A percentile compares a stretch with the other conserved stretches of the same genome.
These are phyloP conservation scores for Pseudomyrmex sp. DNA, from an alignment of 1,140 invertebrate genomes.

Conservation along the genomic window DNA sequence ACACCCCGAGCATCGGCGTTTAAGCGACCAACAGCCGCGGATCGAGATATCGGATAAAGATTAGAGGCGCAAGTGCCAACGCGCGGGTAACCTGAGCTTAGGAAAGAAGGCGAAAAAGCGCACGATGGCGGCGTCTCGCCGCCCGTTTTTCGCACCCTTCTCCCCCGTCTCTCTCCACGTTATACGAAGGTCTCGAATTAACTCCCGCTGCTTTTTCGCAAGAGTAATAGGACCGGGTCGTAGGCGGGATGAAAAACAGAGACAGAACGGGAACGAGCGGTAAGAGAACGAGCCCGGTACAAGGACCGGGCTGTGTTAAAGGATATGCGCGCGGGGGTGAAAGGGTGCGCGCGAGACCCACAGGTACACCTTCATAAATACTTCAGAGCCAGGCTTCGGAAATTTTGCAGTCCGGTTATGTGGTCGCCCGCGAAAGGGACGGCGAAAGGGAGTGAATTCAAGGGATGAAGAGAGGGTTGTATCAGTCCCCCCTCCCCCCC, in stretches of 20 bases:
- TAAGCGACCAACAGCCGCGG: constrained; percentile 64
- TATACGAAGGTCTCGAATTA: constrained; percentile 59
- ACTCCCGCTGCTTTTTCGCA: constrained; percentile 59
- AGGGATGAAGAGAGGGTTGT: constrained; percentile 44
- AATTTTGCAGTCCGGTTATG: constrained; percentile 77
- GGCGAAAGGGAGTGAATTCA: constrained; percentile 30
- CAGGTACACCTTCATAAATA: constrained; percentile 77
- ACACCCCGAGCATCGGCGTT: constrained; percentile 46
- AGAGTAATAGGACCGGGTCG: constrained; percentile 43
- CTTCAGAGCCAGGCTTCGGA: constrained; percentile 76
- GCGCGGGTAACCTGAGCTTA: constrained; percentile 56
- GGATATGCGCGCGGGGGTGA: constrained; percentile 46
- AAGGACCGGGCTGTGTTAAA: constrained; percentile 26
- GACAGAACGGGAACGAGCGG: constrained; percentile 57
- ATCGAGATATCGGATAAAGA: constrained; percentile 78
- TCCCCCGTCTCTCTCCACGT: constrained; percentile 10
- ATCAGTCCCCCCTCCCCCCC: background rate
- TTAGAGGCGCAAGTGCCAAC: constrained; percentile 70
- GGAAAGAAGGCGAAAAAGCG: constrained; percentile 46
- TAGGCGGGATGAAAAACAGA: constrained; percentile 45
- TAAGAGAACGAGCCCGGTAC: constrained; percentile 53
- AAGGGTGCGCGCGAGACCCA: constrained; percentile 32
- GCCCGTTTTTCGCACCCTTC: constrained; percentile 48
- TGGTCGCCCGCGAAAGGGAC: constrained; percentile 42
- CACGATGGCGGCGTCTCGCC: constrained; percentile 24